Conservation (phyloP, 2,797 vertebrate species). For the Brachymystax lenok region DNA sequence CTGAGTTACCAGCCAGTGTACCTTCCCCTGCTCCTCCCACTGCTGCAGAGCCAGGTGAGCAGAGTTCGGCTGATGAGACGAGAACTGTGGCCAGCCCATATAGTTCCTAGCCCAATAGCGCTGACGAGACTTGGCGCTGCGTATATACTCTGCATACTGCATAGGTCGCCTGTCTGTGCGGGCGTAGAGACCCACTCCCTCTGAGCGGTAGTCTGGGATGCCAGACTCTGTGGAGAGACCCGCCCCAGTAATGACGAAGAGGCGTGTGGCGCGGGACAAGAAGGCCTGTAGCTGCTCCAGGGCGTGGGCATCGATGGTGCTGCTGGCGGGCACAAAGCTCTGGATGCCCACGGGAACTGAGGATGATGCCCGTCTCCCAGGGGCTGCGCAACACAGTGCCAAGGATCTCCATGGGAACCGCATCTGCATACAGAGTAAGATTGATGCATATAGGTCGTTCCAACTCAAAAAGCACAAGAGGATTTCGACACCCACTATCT, state of each 20-base stretch:
- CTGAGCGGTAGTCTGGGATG: slow-evolving; percentile 95
- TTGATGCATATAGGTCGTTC: neutral
- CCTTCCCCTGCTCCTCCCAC: slow-evolving; percentile 86
- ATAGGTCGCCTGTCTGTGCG: slow-evolving; percentile 88
- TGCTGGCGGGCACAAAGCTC: slow-evolving; percentile 84
- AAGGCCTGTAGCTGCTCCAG: slow-evolving; percentile 85
- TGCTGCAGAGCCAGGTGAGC: slow-evolving; percentile 80
- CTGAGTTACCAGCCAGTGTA: slow-evolving; percentile 96
- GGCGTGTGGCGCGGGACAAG: slow-evolving; percentile 73
- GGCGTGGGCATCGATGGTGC: slow-evolving; percentile 67
- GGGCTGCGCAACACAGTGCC: slow-evolving; percentile 26
- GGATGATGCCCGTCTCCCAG: slow-evolving; percentile 39
- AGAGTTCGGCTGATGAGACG: slow-evolving; percentile 84
- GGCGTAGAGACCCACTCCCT: slow-evolving; percentile 89
- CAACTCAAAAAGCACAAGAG: neutral
- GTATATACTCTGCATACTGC: slow-evolving; percentile 86
- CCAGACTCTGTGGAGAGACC: slow-evolving; percentile 96
- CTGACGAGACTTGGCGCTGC: slow-evolving; percentile 83
- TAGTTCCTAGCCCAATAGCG: slow-evolving; percentile 97
- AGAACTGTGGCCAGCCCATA: slow-evolving; percentile 93
- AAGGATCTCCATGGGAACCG: slow-evolving; percentile 48
- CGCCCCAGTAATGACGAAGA: slow-evolving; percentile 90
- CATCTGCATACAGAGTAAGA: slow-evolving; percentile 63
- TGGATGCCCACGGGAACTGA: slow-evolving; percentile 41
- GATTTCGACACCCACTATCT: neutral